Evolutionary conservation across 2,888 invertebrate genomes (phyloP).

Genomic region (Empis stercorea): DNA sequence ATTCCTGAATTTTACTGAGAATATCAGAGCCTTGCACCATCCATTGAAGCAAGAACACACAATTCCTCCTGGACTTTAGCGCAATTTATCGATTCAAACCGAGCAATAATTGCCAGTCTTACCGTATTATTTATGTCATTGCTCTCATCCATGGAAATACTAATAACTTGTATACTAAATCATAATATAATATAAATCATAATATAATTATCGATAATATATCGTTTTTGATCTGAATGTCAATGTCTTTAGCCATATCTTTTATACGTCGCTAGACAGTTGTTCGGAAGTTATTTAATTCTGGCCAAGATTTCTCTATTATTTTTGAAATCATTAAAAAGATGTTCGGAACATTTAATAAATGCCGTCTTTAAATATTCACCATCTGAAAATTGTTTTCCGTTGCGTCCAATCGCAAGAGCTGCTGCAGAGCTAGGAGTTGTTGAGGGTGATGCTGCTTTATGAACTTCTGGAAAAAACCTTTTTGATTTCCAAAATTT

Average conservation of each 20-base stretch:
- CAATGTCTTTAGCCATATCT: background rate
- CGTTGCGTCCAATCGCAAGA: background rate
- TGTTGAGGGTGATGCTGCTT: background rate
- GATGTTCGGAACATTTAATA: background rate
- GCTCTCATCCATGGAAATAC: background rate
- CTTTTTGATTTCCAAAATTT: background rate
- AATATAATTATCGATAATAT: background rate
- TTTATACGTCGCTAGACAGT: background rate
- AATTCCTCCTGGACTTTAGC: background rate
- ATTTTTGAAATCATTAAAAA: background rate
- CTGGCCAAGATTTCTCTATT: background rate
- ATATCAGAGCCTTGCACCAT: background rate
- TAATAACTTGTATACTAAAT: background rate
- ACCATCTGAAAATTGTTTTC: background rate
- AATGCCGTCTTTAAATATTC: background rate
- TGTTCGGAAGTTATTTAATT: background rate
- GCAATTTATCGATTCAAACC: background rate
- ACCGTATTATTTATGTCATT: background rate
- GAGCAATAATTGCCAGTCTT: background rate
- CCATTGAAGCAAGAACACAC: background rate
- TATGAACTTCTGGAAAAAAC: background rate
- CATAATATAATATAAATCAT: too few relatives aligned
- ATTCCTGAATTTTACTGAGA: background rate
- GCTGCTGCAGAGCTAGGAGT: background rate
- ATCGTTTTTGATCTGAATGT: background rate